Base-by-base conservation (phyloP, 2,113 vertebrate species). In the Hippocampus barbouri region DNA sequence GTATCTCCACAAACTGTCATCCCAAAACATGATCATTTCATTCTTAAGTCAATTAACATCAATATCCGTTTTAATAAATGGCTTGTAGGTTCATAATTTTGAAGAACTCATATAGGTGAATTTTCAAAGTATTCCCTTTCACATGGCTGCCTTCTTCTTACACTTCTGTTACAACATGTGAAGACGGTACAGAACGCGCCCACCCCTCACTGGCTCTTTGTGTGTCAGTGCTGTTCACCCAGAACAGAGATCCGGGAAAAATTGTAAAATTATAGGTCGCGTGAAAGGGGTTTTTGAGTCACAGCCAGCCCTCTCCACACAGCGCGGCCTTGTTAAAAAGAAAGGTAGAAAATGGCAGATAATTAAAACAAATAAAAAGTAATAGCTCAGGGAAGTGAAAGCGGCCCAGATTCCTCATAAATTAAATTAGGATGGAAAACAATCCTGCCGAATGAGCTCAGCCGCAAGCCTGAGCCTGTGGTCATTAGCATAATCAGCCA, bases 341-440 rank as follows among this genome's bases (percentile, higher is more conserved):
- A 72, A 75, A 88, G 89, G 79, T 80, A 84, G 73, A 83, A 87
- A 83, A 87, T 82, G 61, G 68, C 88, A 88, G 76, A 84, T 86
- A 81, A 88, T 86, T 83, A 75, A 61, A 72, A 74, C 71, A 77
- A 86, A 83, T 89, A 79, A 88, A 88, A 86, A 74, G 60, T 73
- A 87, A 87, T 82, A 81, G 66, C 72, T 34, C 15, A 1, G 61
- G 80, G 75, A 85, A 86, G 77, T 76, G 80, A 83, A 85, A 84
- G 68, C 70, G 53, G 30, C 62, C 61, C 67, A 68, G 69, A 86
- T 83, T 78, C 79, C 74, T 80, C 21, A 9, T 0, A 85, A 84
- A 67, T 74, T 41, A 87, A 76, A 79, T 45, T 74, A 40, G 54
- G 69, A 67, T 57, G 15, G 69, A 77, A 82, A 57, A n/a, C 14